Evolutionary conservation across 2,888 invertebrate species (phyloP).

Genomic region (Peribatodes rhomboidaria): DNA sequence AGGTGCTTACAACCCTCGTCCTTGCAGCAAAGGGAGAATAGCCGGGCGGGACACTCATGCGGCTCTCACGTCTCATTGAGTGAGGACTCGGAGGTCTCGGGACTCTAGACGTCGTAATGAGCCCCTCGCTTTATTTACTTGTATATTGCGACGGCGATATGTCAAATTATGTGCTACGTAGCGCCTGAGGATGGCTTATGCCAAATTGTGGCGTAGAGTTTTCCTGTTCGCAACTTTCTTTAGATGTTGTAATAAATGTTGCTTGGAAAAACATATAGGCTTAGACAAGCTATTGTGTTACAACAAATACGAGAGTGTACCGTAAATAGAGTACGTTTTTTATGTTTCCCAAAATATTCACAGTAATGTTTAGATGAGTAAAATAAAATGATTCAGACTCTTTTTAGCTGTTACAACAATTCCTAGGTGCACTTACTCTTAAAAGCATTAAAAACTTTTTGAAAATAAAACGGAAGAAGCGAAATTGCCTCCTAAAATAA

Average conservation of each 20-base stretch:
- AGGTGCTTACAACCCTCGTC: constrained; percentile 45
- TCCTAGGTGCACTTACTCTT: neutral
- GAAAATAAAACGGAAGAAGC: constrained; percentile 26
- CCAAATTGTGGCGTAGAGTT: constrained; percentile 14
- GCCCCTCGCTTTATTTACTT: constrained; percentile 56
- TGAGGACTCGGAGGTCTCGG: constrained; percentile 62
- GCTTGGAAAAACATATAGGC: neutral
- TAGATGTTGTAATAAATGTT: constrained; percentile 1
- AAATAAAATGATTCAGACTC: too few species aligned
- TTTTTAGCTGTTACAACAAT: too few species aligned
- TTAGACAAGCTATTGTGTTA: neutral
- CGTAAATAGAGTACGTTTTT: neutral
- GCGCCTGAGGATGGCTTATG: constrained; percentile 14
- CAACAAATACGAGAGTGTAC: neutral
- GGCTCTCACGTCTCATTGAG: constrained; percentile 66
- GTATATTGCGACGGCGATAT: constrained; percentile 36
- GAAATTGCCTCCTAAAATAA: constrained; percentile 35
- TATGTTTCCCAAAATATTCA: neutral
- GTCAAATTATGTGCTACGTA: constrained; percentile 23
- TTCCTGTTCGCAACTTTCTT: constrained; percentile 14
- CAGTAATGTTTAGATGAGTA: too few species aligned
- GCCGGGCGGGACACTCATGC: constrained; percentile 58
- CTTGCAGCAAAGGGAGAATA: constrained; percentile 48
- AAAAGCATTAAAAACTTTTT: constrained; percentile 17
- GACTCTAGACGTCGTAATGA: constrained; percentile 74